A percentile compares a stretch with the other conserved stretches of the same genome.
phyloP scores from a whole-genome alignment of 2,888 invertebrate genomes.

The Ichneumoninae sp. region DNA sequence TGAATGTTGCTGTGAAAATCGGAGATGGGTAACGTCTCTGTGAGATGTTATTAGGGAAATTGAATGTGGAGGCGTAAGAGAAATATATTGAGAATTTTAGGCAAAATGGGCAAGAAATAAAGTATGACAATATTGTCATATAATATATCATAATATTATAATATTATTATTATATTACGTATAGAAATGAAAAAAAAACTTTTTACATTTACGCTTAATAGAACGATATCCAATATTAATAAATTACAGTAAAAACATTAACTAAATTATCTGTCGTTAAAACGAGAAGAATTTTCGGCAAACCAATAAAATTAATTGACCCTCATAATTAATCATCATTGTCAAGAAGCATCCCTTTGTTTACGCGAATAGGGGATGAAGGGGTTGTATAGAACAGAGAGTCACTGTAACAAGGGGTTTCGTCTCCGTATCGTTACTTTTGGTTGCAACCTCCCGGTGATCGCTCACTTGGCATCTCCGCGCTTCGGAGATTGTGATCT shows the following conservation, averaged over 20 bases:
- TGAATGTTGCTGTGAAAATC: constrained; percentile 42
- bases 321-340: constrained; percentile 62
- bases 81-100: neutral
- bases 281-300: constrained; percentile 13
- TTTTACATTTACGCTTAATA: neutral
- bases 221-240: neutral
- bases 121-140: neutral
- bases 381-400: constrained; percentile 57
- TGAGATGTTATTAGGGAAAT: no score
- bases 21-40: no score
- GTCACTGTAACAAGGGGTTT: constrained; percentile 58
- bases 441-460: constrained; percentile 64
- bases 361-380: constrained; percentile 42
- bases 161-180: neutral
- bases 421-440: constrained; percentile 42
- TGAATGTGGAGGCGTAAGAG: no score
- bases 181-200: no score
- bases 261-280: constrained; percentile 44
- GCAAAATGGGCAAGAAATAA: neutral
- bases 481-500: constrained; percentile 79
- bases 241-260: neutral
- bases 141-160: neutral
- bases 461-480: constrained; percentile 77
- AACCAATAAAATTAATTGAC: constrained; percentile 56
- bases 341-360: constrained; percentile 57